Evolutionary conservation across 2,797 vertebrate species (phyloP), one percentile per base, ranked within the genome.

Genomic region (Hippoglossus hippoglossus): DNA sequence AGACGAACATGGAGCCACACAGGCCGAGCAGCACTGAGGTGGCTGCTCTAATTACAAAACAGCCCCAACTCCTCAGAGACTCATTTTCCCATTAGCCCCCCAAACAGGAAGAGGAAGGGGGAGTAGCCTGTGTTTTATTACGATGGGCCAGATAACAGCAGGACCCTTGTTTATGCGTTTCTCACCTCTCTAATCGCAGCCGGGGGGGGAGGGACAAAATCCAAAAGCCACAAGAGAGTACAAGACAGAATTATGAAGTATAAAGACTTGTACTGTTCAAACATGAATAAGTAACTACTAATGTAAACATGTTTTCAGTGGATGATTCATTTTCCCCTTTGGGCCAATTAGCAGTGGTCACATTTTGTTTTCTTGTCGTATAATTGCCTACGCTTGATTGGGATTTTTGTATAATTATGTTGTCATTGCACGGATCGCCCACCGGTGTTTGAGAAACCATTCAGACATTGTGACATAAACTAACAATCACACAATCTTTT

Each of bases 81-180:
- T 89, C 68, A 9, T 91, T 93, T 89, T 86, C 75, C 83, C 86
- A 92, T 92, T 89, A 90, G 77, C 78, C 81, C 50, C 81, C 67
- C 60, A 91, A 91, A 92, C 92, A 94, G 93, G 92, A 95, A 93
- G 82, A 79, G 92, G 92, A 91, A 92, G 73, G 84, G 85, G 85
- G 86, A 83, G 86, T 71, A 25, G 88, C 63, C 85, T 67, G 67
- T 82, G 84, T 90, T 92, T 91, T 88, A 92, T 85, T 90, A 87
- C 13, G 87, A 90, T 85, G 59, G 75, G 16, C 51, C 77, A 80
- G 90, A 93, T 94, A 92, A 92, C 87, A 87, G 80, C 81, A 61
- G 66, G 66, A 25, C 61, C 59, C 73, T 87, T 94, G 91, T 92
- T 94, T 91, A 89, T 79, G 69, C 9, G 77, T 83, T 91, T 92